Percentiles rank a stretch among this genome's conserved stretches.
Evolutionary conservation across 2,888 invertebrate genomes (phyloP).

Genomic region (Apeira syringaria): DNA sequence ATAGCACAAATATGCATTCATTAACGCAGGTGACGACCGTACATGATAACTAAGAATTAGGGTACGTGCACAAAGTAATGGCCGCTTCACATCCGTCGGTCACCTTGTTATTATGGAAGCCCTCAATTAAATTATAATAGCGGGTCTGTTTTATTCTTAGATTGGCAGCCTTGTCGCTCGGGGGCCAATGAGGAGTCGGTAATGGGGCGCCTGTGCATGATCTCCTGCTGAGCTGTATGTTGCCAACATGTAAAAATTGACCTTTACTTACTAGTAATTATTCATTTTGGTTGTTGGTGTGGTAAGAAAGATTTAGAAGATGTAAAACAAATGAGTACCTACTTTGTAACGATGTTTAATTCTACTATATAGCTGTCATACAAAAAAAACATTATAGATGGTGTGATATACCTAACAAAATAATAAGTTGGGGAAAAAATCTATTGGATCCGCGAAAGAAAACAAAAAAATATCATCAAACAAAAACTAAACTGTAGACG

Average conservation of each 20-base stretch:
- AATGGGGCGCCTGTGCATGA: conserved; percentile 70
- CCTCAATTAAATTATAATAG: conserved; percentile 73
- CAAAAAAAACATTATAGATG: too few species aligned
- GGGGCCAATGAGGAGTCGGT: conserved; percentile 72
- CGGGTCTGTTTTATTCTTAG: conserved; percentile 64
- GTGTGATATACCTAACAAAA: too few species aligned
- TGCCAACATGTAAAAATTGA: too few species aligned
- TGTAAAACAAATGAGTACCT: too few species aligned
- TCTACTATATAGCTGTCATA: too few species aligned
- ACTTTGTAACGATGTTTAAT: too few species aligned
- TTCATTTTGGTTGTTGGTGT: too few species aligned
- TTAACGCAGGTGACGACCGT: conserved; percentile 29
- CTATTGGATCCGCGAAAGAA: too few species aligned
- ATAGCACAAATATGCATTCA: conserved; percentile 16
- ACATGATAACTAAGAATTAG: conserved; percentile 38
- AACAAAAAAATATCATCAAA: too few species aligned
- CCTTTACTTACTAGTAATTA: too few species aligned
- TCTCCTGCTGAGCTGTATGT: conserved; percentile 69
- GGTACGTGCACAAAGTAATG: conserved; percentile 42
- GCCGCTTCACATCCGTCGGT: conserved; percentile 48
- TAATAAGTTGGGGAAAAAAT: too few species aligned
- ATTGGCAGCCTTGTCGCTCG: conserved; percentile 76
- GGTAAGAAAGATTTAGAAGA: too few species aligned
- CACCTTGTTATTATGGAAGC: conserved; percentile 57
- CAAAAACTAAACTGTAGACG: background rate